Evolutionary conservation across 2,888 invertebrate genomes (phyloP), one percentile per base, ranked within the genome.

Genomic region (Nemotelus pantherinus): DNA sequence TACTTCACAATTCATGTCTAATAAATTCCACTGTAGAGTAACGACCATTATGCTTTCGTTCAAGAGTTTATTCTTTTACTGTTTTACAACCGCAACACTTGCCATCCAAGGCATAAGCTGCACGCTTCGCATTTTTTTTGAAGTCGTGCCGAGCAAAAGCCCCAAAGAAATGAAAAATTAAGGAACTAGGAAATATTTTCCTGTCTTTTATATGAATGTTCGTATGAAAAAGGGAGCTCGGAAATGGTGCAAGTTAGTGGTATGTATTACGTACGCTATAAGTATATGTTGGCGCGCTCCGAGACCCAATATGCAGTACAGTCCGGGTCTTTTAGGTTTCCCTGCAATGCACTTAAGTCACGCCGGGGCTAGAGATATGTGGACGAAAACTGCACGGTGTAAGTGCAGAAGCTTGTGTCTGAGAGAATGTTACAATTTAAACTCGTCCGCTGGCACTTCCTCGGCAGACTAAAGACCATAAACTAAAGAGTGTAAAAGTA

Each of bases 101-200:
- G 50, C 4, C 6, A n/a, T 9, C 25, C 6, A 55, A 70, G 53
- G 41, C 53, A 70, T 70, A 70, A 50, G 43, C 53, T n/a, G 43
- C 53, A 70, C 43, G 41, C 10, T 55, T 68, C 50, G 50, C 44
- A 53, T 70, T 41, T 25, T 25, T 25, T 25, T 55, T 55, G 9
- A 39, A 70, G 55, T 55, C 25, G 6, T 55, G 41, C 44, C 50
- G 6, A 25, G 53, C 50, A 1, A 39, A 48, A 63, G 60, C 74
- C 48, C 10, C 48, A 44, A 45, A 60, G 74, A 48, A 48, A 74
- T 60, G 48, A 74, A 74, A 74, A 74, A 74, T 74, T 74, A 74
- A 74, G 74, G 63, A 74, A 63, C 60, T 48, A 60, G 60, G 50
- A 74, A 74, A 74, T 50, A 74, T 60, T 74, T 74, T 72, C 41